Percentiles rank a stretch among this genome's conserved stretches.
Evolutionary conservation across 2,113 vertebrate genomes (phyloP).

Genomic region (Antennarius striatus): DNA sequence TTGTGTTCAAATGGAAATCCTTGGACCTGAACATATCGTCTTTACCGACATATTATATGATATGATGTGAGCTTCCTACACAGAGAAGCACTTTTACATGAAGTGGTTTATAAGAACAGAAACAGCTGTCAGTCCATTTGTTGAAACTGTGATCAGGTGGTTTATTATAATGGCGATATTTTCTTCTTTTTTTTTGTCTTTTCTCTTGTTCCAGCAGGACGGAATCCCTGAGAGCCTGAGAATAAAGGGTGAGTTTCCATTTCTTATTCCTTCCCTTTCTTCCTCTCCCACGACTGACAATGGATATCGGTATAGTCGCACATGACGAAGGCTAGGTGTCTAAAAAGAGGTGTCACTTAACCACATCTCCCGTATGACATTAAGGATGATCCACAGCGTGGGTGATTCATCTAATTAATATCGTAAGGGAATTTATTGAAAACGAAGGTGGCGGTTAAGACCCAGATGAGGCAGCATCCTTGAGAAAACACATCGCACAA

Average conservation of each 20-base stretch:
- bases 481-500: constrained; percentile 2
- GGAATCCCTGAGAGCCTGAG: constrained; percentile 72
- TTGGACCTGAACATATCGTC: not conserved
- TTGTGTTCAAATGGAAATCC: not conserved
- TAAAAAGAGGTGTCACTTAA: too few species aligned
- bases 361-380: not conserved
- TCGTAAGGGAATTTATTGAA: not conserved
- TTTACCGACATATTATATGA: not conserved
- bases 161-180: constrained; percentile 32
- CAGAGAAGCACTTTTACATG: not conserved
- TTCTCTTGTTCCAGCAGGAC: constrained; percentile 66
- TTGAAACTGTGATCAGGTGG: not conserved
- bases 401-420: not conserved
- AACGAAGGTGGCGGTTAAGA: not conserved
- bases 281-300: not conserved
- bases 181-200: constrained; percentile 30
- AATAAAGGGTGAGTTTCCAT: constrained; percentile 75
- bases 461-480: not conserved
- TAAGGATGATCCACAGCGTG: not conserved
- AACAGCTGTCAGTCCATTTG: not conserved
- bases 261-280: constrained; percentile 5
- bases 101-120: not conserved
- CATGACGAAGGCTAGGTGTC: not conserved
- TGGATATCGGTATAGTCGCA: not conserved
- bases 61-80: not conserved